Percentiles rank a stretch among this genome's conserved stretches.
These are phyloP conservation scores for Bursaphelenchus mucronatus DNA, from an alignment of 1,140 invertebrate genomes.

Conservation along the genomic window DNA sequence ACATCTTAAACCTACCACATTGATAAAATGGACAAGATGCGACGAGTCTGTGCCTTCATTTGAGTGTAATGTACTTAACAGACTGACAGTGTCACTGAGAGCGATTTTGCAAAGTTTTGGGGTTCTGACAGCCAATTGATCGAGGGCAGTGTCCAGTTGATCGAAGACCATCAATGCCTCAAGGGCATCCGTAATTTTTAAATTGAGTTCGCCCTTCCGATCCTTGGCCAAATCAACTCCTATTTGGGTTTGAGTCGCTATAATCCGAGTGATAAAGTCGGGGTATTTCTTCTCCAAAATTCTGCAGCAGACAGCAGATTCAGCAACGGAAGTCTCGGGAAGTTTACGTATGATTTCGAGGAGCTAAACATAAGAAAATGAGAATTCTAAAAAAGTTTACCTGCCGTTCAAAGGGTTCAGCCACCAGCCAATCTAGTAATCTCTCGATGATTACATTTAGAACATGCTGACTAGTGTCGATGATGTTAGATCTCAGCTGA, in stretches of 20 bases:
- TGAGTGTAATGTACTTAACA: constrained; percentile 32
- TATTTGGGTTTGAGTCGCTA: constrained; percentile 11
- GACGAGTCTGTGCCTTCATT: not conserved
- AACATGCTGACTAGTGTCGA: constrained; percentile 32
- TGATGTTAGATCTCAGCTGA: constrained; percentile 42
- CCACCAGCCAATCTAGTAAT: constrained; percentile 45
- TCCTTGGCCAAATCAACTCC: constrained; percentile 16
- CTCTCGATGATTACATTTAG: constrained; percentile 46
- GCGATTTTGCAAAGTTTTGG: constrained; percentile 24
- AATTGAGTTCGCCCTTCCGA: not conserved
- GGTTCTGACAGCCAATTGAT: constrained; percentile 24
- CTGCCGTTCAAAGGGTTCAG: constrained; percentile 55
- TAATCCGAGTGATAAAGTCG: constrained; percentile 3
- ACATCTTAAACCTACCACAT: not conserved
- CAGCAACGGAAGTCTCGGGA: constrained; percentile 23
- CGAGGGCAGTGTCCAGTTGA: constrained; percentile 46
- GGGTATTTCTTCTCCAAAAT: constrained; percentile 24
- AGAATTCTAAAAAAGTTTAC: constrained; percentile 27
- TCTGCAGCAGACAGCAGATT: constrained; percentile 27
- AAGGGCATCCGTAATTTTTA: constrained; percentile 29
- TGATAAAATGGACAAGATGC: constrained; percentile 6
- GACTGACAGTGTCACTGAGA: constrained; percentile 39
- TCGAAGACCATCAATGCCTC: constrained; percentile 44
- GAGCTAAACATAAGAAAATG: constrained; percentile 36
- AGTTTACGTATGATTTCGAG: constrained; percentile 36